Conservation (phyloP, 2,888 invertebrate genomes). For the Drosophila dives region DNA sequence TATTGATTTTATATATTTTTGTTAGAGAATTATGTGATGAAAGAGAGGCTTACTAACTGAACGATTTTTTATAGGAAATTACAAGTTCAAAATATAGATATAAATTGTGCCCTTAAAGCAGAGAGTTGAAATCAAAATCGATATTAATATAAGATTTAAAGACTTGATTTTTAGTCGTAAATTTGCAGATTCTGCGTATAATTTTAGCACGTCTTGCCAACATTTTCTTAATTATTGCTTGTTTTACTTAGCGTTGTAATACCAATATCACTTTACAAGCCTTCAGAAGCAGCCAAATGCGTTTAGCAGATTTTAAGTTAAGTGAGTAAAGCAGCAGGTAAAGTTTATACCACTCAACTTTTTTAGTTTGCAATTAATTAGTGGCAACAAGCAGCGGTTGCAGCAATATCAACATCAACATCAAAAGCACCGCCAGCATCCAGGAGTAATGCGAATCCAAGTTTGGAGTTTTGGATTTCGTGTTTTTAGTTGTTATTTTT, state of each 20-base stretch:
- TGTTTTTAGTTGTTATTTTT: neutral
- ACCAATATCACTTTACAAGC: neutral
- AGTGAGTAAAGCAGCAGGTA: conserved; percentile 38
- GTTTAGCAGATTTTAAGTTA: conserved; percentile 27
- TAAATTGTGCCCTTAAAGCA: neutral
- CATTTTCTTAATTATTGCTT: neutral
- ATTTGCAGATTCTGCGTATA: neutral
- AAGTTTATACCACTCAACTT: conserved; percentile 70
- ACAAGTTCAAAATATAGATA: neutral
- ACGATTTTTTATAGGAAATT: neutral
- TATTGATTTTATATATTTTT: too few species aligned
- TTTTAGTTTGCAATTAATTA: conserved; percentile 79
- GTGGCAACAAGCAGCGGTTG: conserved; percentile 56
- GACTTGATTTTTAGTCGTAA: neutral
- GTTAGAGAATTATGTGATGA: too few species aligned
- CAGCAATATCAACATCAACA: conserved; percentile 15
- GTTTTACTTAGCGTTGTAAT: neutral
- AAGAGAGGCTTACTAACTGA: neutral
- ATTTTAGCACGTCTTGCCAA: neutral
- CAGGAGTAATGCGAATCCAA: conserved; percentile 3
- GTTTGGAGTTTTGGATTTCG: conserved; percentile 63
- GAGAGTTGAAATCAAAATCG: neutral
- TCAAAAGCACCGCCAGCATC: neutral
- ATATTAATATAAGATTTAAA: neutral
- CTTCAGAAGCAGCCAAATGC: neutral